These are phyloP conservation scores for Eristalinus sepulchralis DNA, from an alignment of 2,888 invertebrate genomes.

Conservation along the genomic window DNA sequence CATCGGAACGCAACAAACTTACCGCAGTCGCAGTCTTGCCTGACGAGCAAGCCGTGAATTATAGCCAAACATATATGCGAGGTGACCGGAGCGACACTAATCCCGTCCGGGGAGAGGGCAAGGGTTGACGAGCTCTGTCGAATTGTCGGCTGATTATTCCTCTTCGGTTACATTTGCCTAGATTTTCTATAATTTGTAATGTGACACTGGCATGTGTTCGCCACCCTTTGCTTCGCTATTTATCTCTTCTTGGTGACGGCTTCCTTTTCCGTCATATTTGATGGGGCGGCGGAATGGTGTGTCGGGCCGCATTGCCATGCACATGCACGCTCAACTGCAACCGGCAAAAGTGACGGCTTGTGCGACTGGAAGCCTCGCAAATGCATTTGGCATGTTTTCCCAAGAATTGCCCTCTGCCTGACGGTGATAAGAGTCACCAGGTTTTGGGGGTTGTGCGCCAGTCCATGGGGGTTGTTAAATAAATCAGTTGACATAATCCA, in stretches of 20 bases:
- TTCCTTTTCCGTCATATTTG: constrained; percentile 44
- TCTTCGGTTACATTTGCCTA: constrained; percentile 44
- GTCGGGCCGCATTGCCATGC: neutral
- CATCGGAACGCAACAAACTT: constrained; percentile 32
- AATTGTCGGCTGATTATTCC: constrained; percentile 57
- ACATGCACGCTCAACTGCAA: constrained; percentile 9
- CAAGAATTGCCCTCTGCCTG: constrained; percentile 55
- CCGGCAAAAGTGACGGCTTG: constrained; percentile 41
- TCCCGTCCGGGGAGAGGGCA: constrained; percentile 54
- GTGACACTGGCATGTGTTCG: constrained; percentile 50
- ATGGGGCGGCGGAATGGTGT: neutral
- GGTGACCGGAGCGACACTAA: constrained; percentile 48
- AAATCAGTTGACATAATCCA: constrained; percentile 71
- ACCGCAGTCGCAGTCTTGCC: constrained; percentile 7
- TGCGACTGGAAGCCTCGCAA: constrained; percentile 53
- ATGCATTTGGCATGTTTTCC: constrained; percentile 51
- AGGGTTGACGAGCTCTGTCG: constrained; percentile 53
- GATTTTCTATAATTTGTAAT: constrained; percentile 55
- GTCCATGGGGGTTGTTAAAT: constrained; percentile 40
- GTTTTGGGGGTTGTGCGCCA: constrained; percentile 52
- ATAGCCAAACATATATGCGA: constrained; percentile 14
- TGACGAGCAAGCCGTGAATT: constrained; percentile 35
- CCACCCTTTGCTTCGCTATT: constrained; percentile 10
- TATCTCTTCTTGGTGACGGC: constrained; percentile 2
- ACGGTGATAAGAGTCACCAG: constrained; percentile 63